Conservation (phyloP, 2,888 invertebrate genomes). For the Embidobia sp. region DNA sequence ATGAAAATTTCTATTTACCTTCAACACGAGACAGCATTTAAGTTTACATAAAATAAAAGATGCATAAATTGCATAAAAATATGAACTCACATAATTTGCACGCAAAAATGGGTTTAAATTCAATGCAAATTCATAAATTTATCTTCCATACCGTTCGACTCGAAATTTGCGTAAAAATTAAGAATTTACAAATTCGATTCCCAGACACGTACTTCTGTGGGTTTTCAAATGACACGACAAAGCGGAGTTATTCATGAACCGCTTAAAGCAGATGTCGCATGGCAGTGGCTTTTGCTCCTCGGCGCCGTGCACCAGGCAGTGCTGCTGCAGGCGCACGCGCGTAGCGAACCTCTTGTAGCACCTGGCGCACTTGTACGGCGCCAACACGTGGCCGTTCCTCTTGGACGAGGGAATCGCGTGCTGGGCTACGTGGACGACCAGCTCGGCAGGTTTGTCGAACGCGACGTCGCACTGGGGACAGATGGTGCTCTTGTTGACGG, state of each 20-base stretch:
- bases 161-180: too few relatives aligned
- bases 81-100: too few relatives aligned
- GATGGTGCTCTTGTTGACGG: slow-evolving; percentile 57
- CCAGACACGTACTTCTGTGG: slow-evolving; percentile 83
- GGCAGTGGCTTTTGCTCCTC: slow-evolving; percentile 87
- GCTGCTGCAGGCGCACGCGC: slow-evolving; percentile 85
- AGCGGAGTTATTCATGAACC: slow-evolving; percentile 88
- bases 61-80: too few relatives aligned
- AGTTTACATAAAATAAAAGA: too few relatives aligned
- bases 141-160: too few relatives aligned
- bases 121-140: too few relatives aligned
- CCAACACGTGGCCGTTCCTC: slow-evolving; percentile 77
- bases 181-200: too few relatives aligned
- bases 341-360: slow-evolving; percentile 87
- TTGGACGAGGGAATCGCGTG: slow-evolving; percentile 77
- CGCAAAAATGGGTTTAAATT: too few relatives aligned
- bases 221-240: slow-evolving; percentile 88
- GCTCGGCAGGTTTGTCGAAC: slow-evolving; percentile 77
- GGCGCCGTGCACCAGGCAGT: slow-evolving; percentile 86
- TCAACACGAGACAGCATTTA: too few relatives aligned
- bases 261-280: slow-evolving; percentile 85
- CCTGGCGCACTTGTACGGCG: slow-evolving; percentile 84
- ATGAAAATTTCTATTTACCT: too few relatives aligned
- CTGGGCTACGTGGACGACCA: slow-evolving; percentile 82
- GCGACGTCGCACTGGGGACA: slow-evolving; percentile 76